Conservation (phyloP, 2,888 invertebrate species). For the Yponomeuta malinellus region DNA sequence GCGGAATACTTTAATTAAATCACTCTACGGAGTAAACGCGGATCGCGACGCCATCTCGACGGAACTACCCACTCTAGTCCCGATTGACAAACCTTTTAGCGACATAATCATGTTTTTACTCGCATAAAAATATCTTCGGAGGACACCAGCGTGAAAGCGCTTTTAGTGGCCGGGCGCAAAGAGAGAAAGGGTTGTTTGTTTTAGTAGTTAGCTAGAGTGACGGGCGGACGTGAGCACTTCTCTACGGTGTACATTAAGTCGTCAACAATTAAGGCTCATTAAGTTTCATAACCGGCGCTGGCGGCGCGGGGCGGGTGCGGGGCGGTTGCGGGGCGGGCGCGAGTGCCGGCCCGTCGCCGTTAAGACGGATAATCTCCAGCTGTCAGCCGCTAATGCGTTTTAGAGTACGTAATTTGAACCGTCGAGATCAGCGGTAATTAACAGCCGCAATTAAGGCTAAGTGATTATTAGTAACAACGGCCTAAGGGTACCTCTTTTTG, state of each 20-base stretch:
- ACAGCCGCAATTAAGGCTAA: conserved; percentile 71
- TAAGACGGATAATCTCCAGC: conserved; percentile 75
- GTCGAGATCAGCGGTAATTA: conserved; percentile 73
- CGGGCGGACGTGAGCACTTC: conserved; percentile 36
- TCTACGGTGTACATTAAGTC: conserved; percentile 70
- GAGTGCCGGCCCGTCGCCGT: conserved; percentile 51
- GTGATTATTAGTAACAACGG: conserved; percentile 56
- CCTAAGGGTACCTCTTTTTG: conserved; percentile 15
- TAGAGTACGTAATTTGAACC: conserved; percentile 77
- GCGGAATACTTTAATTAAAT: conserved; percentile 30
- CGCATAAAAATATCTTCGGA: conserved; percentile 12
- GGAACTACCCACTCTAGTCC: conserved; percentile 20
- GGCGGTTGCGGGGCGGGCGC: conserved; percentile 8
- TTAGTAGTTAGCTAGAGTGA: conserved; percentile 10
- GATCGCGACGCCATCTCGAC: neutral
- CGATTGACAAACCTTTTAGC: conserved; percentile 34
- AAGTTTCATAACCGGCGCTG: conserved; percentile 70
- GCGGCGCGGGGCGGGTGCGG: conserved; percentile 27
- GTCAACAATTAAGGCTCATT: conserved; percentile 74
- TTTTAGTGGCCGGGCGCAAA: conserved; percentile 9
- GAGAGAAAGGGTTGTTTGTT: conserved; percentile 14
- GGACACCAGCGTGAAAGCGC: conserved; percentile 7
- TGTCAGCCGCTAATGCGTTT: conserved; percentile 75
- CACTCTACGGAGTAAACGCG: conserved; percentile 24
- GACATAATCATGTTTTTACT: conserved; percentile 27